Conservation (phyloP, 1,140 invertebrate species). For the Coptotermes formosanus region DNA sequence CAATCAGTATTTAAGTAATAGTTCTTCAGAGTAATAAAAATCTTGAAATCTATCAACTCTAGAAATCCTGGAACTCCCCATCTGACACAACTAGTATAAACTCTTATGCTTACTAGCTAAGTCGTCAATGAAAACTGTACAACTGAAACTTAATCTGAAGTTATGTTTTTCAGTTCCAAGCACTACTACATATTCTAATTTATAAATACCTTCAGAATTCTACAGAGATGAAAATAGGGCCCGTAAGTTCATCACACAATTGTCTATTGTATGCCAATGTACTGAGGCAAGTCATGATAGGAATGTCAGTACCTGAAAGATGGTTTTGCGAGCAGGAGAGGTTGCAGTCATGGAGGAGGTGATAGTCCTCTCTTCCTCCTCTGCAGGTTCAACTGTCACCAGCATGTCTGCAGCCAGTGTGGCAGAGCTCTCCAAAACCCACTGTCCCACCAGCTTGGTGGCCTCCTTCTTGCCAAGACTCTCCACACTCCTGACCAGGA, state of each 20-base stretch:
- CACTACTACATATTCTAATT: background rate
- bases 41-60: too few relatives aligned
- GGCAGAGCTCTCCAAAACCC: background rate
- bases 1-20: too few relatives aligned
- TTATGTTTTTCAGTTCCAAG: background rate
- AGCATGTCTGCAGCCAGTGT: background rate
- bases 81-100: too few relatives aligned
- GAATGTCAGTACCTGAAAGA: slow-evolving; percentile 27
- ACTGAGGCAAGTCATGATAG: background rate
- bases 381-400: background rate
- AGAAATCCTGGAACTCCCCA: too few relatives aligned
- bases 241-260: too few relatives aligned
- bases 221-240: background rate
- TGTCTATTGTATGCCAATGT: background rate
- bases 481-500: slow-evolving; percentile 3
- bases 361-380: slow-evolving; percentile 33
- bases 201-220: background rate
- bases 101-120: too few relatives aligned
- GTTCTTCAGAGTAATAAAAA: too few relatives aligned
- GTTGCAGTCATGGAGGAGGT: slow-evolving; percentile 34
- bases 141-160: background rate
- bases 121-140: background rate
- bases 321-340: slow-evolving; percentile 32
- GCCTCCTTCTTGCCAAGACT: background rate
- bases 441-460: background rate